Base-by-base conservation (phyloP, 2,888 invertebrate genomes). In the Acleris cristana region DNA sequence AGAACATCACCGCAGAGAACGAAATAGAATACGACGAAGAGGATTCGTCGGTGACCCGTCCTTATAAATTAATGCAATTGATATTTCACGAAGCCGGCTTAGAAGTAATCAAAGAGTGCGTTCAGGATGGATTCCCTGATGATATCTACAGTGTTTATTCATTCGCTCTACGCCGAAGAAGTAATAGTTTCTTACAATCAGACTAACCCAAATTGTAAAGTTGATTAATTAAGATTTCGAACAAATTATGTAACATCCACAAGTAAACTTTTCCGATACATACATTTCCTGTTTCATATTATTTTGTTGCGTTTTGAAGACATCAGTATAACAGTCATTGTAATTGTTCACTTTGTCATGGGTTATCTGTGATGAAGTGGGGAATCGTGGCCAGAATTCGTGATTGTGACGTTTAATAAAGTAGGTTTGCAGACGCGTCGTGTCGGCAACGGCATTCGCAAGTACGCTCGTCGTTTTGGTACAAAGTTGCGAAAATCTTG, bases 11-110 rank as follows among this genome's bases (percentile, higher is more conserved):
- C 14, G 93, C 94, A 4, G 89, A 94, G 0, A 92, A 94, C 0
- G 92, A 94, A 65, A 83, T 95, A 1, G 95, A 96, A 75, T 92
- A 95, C 49, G 99, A 99, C 82, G 94, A 95, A 1, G 93, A 94
- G 58, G 99, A 99, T 89, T 98, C 98, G 10, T 98, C 98, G 0
- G 96, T 97, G 18, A 99, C 99, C 0, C 92, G 99, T 61, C 96
- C 98, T 0, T 86, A 95, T 10, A 84, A 91, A 6, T 81, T 94
- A 3, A 94, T 97, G 72, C 84, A 94, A 69, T 86, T 91, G 14
- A 88, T 98, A 62, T 96, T 99, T 71, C 85, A 93, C 19, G 91
- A 94, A 80, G 95, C 98, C 12, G 95, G 95, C 51, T 92, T 98
- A 61, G 90, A 94, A 64, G 93, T 97, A 63, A 83, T 96, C 0